phyloP scores from a whole-genome alignment of 1,140 invertebrate species.

The Pararge aegeria region DNA sequence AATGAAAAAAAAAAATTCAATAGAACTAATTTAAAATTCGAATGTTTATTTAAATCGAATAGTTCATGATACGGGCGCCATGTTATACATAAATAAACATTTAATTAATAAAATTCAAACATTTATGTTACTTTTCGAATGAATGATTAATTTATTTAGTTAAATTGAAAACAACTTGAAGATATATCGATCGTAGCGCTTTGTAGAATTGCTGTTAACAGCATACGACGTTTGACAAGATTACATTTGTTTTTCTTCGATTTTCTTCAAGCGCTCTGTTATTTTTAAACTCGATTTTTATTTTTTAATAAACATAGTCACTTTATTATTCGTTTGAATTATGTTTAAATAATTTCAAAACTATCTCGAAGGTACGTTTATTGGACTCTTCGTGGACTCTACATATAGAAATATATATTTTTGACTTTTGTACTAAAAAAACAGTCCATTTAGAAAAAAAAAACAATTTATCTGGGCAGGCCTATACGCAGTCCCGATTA shows the following conservation, averaged over 20 bases:
- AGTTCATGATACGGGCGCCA: neutral
- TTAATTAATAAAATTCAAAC: neutral
- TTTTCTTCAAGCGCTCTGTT: neutral
- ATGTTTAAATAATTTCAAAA: too few relatives aligned
- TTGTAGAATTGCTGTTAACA: conserved; percentile 17
- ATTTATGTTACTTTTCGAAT: neutral
- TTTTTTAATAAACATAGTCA: neutral
- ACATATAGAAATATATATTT: too few relatives aligned
- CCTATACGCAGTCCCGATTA: too few relatives aligned
- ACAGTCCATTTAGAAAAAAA: too few relatives aligned
- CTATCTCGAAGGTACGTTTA: too few relatives aligned
- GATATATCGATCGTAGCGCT: conserved; percentile 16
- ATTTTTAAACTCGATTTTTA: neutral
- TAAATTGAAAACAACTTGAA: conserved; percentile 6
- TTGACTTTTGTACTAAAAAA: too few relatives aligned
- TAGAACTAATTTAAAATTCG: neutral
- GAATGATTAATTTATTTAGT: conserved; percentile 4
- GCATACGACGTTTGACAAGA: conserved; percentile 15
- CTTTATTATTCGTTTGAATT: too few relatives aligned
- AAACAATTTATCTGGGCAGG: too few relatives aligned
- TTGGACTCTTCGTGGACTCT: too few relatives aligned
- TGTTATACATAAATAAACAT: neutral
- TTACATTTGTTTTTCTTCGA: conserved; percentile 9
- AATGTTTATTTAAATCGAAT: neutral
- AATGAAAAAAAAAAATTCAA: neutral